phyloP scores from a whole-genome alignment of 2,113 vertebrate species.

The Macquaria australasica region DNA sequence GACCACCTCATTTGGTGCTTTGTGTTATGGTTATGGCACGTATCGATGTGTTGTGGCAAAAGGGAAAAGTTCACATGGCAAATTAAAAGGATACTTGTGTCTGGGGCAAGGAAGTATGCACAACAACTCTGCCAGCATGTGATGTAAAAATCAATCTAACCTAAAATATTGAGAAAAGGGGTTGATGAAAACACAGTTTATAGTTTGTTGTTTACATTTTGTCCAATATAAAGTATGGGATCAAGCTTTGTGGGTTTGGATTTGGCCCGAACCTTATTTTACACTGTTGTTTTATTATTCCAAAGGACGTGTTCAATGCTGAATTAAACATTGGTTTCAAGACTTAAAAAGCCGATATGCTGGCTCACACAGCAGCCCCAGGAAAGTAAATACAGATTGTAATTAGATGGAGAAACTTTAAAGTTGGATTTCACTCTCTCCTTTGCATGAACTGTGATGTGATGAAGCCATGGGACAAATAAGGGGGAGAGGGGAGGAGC shows the following conservation, averaged over 20 bases:
- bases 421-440: constrained; percentile 74
- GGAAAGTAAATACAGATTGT: constrained; percentile 76
- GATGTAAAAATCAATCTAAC: not conserved
- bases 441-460: constrained; percentile 75
- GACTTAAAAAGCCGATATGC: constrained; percentile 61
- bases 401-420: constrained; percentile 73
- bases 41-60: not conserved
- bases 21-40: not conserved
- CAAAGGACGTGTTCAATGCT: constrained; percentile 51
- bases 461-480: constrained; percentile 79
- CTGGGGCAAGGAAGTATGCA: not conserved
- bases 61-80: not conserved
- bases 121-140: constrained; percentile 6
- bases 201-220: not conserved
- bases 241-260: constrained; percentile 7
- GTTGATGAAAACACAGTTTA: not conserved
- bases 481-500: constrained; percentile 55
- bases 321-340: constrained; percentile 64
- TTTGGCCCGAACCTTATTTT: constrained; percentile 57
- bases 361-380: constrained; percentile 58
- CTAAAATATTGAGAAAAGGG: not conserved
- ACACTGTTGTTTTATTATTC: constrained; percentile 58
- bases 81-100: constrained; percentile 6
- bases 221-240: not conserved
- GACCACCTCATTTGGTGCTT: not conserved